Evolutionary conservation across 2,888 invertebrate species (phyloP).

Genomic region (Drosophila gaucha): DNA sequence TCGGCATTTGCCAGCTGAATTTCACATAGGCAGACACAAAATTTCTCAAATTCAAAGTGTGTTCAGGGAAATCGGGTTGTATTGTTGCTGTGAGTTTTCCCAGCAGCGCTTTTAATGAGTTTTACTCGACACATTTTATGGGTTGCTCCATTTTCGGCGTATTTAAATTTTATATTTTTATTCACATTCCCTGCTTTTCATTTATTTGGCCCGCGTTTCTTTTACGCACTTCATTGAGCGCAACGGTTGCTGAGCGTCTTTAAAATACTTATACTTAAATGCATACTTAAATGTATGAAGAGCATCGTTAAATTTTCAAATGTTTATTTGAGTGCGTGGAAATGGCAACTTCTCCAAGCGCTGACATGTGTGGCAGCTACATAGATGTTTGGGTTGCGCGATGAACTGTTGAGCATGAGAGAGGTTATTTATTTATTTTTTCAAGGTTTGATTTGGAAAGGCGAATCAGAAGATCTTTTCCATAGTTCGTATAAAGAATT

Average conservation of each 20-base stretch:
- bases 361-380: not conserved
- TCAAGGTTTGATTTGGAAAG: not conserved
- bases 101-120: conserved; percentile 52
- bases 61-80: conserved; percentile 37
- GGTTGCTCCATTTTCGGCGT: conserved; percentile 21
- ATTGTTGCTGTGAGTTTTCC: conserved; percentile 10
- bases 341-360: conserved; percentile 12
- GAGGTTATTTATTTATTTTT: not conserved
- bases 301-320: conserved; percentile 59
- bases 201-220: conserved; percentile 48
- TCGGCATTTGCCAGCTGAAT: conserved; percentile 57
- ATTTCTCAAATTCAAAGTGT: conserved; percentile 41
- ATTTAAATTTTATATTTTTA: conserved; percentile 62
- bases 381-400: not conserved
- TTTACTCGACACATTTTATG: conserved; percentile 45
- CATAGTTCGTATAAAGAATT: too few species aligned
- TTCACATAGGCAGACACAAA: conserved; percentile 5
- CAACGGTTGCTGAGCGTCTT: conserved; percentile 16
- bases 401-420: not conserved
- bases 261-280: conserved; percentile 39
- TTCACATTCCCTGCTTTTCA: conserved; percentile 36
- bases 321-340: conserved; percentile 63
- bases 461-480: not conserved
- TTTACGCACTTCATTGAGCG: conserved; percentile 51
- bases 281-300: conserved; percentile 23